A percentile compares a stretch with the other conserved stretches of the same genome.
These are phyloP conservation scores for Steinernema hermaphroditum DNA, from an alignment of 2,888 invertebrate species.

Conservation along the genomic window DNA sequence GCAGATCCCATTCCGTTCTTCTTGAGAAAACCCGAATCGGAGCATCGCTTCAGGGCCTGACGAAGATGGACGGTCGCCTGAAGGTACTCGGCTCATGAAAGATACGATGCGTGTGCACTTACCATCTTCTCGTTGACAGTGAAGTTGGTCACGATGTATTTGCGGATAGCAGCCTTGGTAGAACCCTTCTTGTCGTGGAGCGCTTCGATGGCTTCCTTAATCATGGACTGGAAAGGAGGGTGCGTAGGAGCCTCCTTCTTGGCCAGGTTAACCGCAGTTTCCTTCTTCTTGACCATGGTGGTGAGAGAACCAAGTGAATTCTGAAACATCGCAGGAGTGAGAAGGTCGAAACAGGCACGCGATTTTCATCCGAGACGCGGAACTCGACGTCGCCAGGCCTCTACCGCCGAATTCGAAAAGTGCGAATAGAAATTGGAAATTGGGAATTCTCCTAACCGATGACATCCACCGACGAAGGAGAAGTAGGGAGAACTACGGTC, in stretches of 20 bases:
- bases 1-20: not conserved
- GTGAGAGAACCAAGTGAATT: not conserved
- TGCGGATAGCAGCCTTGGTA: conserved; percentile 69
- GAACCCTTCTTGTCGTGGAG: conserved; percentile 69
- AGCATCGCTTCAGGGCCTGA: not conserved
- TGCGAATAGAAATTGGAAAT: too few species aligned
- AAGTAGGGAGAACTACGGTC: not conserved
- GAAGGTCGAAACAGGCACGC: not conserved
- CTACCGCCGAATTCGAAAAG: too few species aligned
- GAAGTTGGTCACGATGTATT: conserved; percentile 68
- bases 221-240: conserved; percentile 68
- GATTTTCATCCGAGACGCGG: not conserved
- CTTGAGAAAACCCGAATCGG: not conserved
- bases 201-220: conserved; percentile 67
- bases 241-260: conserved; percentile 63
- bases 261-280: conserved; percentile 33
- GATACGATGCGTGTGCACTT: too few species aligned
- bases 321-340: not conserved
- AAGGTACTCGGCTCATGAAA: too few species aligned
- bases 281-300: conserved; percentile 30
- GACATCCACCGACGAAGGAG: not conserved
- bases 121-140: conserved; percentile 63
- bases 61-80: not conserved
- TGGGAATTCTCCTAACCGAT: too few species aligned
- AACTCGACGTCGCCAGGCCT: too few species aligned